Conservation (phyloP, 92 coral and sea anemone species). For the Montipora capitata region DNA sequence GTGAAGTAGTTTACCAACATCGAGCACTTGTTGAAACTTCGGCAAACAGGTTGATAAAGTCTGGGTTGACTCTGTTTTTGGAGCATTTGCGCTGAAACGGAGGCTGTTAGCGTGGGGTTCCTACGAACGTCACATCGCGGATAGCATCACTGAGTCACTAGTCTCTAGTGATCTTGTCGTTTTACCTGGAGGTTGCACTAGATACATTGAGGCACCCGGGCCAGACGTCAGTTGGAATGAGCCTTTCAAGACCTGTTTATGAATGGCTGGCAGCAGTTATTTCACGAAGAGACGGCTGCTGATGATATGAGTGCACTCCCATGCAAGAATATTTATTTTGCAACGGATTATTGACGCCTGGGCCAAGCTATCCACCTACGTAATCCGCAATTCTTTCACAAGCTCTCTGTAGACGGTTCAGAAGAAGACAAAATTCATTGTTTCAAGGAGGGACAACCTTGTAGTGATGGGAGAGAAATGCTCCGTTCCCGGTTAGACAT, state of each 20-base stretch:
- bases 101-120: constrained; percentile 58
- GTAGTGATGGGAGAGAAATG: constrained; percentile 75
- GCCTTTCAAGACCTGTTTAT: no score
- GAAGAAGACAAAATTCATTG: constrained; percentile 78
- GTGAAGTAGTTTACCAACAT: constrained; percentile 66
- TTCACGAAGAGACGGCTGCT: constrained; percentile 80
- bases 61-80: constrained; percentile 69
- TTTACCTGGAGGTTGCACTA: constrained; percentile 54
- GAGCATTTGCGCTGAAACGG: constrained; percentile 47
- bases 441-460: constrained; percentile 82
- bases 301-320: constrained; percentile 62
- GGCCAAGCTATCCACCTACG: constrained; percentile 76
- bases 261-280: constrained; percentile 30
- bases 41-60: constrained; percentile 49
- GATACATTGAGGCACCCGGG: no score
- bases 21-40: constrained; percentile 77
- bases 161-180: constrained; percentile 40
- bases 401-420: constrained; percentile 46
- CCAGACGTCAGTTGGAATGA: no score
- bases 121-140: constrained; percentile 65
- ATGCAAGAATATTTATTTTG: constrained; percentile 79
- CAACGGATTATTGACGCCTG: constrained; percentile 80
- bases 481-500: constrained; percentile 70
- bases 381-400: constrained; percentile 70
- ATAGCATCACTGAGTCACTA: constrained; percentile 31